Evolutionary conservation across 2,113 vertebrate genomes (phyloP).

Genomic region (Sapajus apella): DNA sequence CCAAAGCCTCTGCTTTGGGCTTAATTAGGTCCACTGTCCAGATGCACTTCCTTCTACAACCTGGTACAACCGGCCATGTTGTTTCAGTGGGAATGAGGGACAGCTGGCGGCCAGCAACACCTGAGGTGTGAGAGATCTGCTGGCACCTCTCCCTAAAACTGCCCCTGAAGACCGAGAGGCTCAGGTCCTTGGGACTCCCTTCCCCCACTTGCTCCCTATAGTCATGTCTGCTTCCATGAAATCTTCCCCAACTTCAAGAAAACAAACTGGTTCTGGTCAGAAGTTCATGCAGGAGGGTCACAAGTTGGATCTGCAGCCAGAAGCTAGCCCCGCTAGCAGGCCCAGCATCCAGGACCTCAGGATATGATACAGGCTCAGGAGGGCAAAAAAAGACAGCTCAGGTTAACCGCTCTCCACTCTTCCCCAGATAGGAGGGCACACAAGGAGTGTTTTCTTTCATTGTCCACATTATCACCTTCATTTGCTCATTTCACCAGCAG

Average conservation of each 20-base stretch:
- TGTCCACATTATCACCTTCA: neutral
- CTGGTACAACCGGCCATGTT: fast-evolving
- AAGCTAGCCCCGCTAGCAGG: neutral
- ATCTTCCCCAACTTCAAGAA: neutral
- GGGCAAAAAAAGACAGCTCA: neutral
- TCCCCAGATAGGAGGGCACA: neutral
- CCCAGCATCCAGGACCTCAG: neutral
- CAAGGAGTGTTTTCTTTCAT: neutral
- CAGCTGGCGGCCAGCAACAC: neutral
- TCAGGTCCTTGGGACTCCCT: neutral
- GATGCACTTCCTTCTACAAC: neutral
- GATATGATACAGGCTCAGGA: neutral
- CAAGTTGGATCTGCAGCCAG: neutral
- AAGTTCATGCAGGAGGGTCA: neutral
- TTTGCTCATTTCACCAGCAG: neutral
- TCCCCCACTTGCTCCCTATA: neutral
- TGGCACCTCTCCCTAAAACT: neutral
- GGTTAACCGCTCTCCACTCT: neutral
- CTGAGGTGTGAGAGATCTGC: neutral
- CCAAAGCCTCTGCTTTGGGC: neutral
- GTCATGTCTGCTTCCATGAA: neutral
- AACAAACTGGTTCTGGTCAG: neutral
- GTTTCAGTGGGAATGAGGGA: neutral
- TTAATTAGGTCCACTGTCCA: neutral
- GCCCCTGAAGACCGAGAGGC: neutral